Percentiles rank a stretch among this genome's conserved stretches.
Conservation (phyloP, 2,113 vertebrate species). For the Barnardius zonarius region DNA sequence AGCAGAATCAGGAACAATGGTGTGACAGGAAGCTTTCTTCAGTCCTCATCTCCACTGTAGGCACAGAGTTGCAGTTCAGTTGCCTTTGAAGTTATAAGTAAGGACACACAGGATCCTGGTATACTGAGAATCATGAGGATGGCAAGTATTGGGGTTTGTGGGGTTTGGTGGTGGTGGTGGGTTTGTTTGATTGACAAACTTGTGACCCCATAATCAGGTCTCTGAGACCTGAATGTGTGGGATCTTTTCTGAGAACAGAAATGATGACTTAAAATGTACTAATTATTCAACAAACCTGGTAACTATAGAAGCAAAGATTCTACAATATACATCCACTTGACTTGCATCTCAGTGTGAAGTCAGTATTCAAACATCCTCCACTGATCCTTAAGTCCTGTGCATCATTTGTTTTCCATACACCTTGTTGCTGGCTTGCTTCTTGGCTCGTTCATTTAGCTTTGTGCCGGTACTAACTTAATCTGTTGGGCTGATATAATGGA, state of each 20-base stretch:
- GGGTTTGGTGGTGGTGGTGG: background rate
- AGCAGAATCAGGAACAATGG: background rate
- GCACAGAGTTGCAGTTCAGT: background rate
- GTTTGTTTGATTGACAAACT: background rate
- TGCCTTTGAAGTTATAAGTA: background rate
- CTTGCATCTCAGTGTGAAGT: background rate
- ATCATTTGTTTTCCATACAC: background rate
- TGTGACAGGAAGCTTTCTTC: background rate
- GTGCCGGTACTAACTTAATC: background rate
- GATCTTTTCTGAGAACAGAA: background rate
- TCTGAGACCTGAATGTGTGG: background rate
- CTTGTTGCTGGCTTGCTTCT: background rate
- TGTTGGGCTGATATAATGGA: background rate
- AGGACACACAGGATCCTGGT: background rate
- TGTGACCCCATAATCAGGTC: background rate
- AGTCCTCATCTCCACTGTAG: background rate
- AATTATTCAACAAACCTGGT: background rate
- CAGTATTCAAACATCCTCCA: background rate
- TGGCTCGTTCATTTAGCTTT: background rate
- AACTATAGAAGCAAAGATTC: background rate
- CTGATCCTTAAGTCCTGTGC: fast-evolving
- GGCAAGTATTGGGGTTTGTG: background rate
- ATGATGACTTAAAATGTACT: background rate
- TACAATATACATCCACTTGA: background rate
- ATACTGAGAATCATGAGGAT: background rate